A percentile compares a stretch with the other conserved stretches of the same genome.
Evolutionary conservation across 1,140 invertebrate genomes (phyloP).

Genomic region (Drosophila mauritiana): DNA sequence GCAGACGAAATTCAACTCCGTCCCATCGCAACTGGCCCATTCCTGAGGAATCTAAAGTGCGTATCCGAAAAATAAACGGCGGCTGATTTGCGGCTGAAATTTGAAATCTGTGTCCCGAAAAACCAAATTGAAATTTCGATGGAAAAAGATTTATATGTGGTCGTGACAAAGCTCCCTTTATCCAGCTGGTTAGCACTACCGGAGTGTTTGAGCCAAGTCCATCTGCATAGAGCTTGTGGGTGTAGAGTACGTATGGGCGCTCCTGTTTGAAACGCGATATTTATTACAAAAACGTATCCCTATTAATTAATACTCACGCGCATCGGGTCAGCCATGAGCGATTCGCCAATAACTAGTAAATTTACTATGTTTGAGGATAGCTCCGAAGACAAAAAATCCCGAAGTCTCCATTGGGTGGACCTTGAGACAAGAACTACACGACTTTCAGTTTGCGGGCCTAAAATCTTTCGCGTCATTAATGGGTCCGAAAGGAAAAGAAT

Average conservation of each 20-base stretch:
- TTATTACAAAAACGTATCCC: background rate
- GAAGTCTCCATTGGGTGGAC: constrained; percentile 89
- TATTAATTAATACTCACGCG: constrained; percentile 55
- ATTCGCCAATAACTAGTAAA: constrained; percentile 88
- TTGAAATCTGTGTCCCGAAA: constrained; percentile 89
- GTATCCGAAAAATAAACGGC: constrained; percentile 89
- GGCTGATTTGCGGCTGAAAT: constrained; percentile 88
- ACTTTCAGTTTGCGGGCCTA: constrained; percentile 86
- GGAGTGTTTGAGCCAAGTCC: constrained; percentile 88
- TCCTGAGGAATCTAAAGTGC: constrained; percentile 64
- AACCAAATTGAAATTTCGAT: constrained; percentile 87
- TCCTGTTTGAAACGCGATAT: constrained; percentile 84
- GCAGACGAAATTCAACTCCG: constrained; percentile 88
- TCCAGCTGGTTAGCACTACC: constrained; percentile 88
- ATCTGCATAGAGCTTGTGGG: constrained; percentile 89
- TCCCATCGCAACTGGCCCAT: constrained; percentile 84
- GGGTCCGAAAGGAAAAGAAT: constrained; percentile 88
- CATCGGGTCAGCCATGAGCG: constrained; percentile 85
- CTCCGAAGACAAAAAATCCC: constrained; percentile 87
- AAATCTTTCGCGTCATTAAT: constrained; percentile 85
- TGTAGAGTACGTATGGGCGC: constrained; percentile 89
- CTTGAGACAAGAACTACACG: constrained; percentile 88
- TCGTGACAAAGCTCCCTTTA: constrained; percentile 87
- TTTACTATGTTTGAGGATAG: constrained; percentile 88
- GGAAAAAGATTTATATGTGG: constrained; percentile 88